A percentile compares a stretch with the other conserved stretches of the same genome.
Conservation (phyloP, 2,797 vertebrate species). For the Macrochelys suwanniensis region DNA sequence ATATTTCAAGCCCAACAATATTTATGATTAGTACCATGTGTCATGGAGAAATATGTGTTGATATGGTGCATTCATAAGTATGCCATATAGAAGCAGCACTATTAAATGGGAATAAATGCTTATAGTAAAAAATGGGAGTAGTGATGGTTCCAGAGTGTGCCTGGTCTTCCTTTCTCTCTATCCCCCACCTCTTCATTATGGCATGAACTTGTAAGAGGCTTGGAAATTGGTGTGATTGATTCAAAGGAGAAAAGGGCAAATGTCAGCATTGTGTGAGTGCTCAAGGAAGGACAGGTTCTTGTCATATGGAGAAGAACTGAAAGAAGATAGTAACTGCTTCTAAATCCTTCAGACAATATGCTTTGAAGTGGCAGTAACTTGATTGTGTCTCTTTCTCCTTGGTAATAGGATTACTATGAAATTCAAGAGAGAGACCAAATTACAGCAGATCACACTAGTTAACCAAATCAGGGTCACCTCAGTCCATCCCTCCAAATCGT, state of each 20-base stretch:
- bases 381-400: neutral
- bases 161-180: neutral
- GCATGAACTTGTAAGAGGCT: neutral
- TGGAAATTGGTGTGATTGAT: conserved; percentile 6
- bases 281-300: neutral
- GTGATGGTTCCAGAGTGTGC: neutral
- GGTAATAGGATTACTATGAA: conserved; percentile 27
- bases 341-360: neutral
- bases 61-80: neutral
- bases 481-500: neutral
- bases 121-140: conserved; percentile 3
- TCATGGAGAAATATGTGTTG: conserved; percentile 44
- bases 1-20: conserved; percentile 19
- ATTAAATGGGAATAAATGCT: conserved; percentile 21
- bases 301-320: neutral
- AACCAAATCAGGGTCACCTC: neutral
- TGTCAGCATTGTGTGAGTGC: neutral
- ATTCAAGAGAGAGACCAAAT: conserved; percentile 42
- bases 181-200: neutral
- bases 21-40: conserved; percentile 34
- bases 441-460: neutral
- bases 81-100: conserved; percentile 16
- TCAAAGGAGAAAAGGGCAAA: conserved; percentile 18
- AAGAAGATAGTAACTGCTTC: neutral
- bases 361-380: neutral